Conservation (phyloP, 1,140 invertebrate genomes). For the Drosophila rufa region DNA sequence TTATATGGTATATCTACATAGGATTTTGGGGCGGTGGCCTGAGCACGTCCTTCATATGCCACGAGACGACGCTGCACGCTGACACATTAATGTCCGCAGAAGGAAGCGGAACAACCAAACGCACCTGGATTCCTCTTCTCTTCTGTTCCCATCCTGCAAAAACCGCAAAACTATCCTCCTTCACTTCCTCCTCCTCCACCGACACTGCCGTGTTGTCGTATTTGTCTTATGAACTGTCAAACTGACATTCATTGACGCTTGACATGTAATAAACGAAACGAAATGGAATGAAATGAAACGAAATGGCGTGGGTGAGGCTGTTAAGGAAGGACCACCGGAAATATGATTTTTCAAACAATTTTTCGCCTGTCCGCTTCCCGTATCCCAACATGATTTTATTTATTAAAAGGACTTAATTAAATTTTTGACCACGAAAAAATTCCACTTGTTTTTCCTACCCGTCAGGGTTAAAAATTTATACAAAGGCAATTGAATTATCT, state of each 20-base stretch:
- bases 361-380: slow-evolving; percentile 5
- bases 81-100: slow-evolving; percentile 74
- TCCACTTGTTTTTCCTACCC: neutral
- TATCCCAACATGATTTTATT: slow-evolving; percentile 39
- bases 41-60: slow-evolving; percentile 59
- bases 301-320: slow-evolving; percentile 2
- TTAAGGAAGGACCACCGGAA: slow-evolving; percentile 15
- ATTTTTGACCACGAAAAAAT: slow-evolving; percentile 19
- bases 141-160: neutral
- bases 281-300: slow-evolving; percentile 45
- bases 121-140: slow-evolving; percentile 21
- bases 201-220: slow-evolving; percentile 55
- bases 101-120: slow-evolving; percentile 32
- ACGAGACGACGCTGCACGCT: slow-evolving; percentile 45
- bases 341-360: slow-evolving; percentile 65
- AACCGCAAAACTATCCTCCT: slow-evolving; percentile 33
- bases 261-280: slow-evolving; percentile 75
- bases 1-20: neutral
- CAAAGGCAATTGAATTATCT: slow-evolving; percentile 18
- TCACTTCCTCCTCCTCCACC: neutral
- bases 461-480: neutral
- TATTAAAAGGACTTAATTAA: slow-evolving; percentile 41
- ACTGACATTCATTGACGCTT: slow-evolving; percentile 77
- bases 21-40: slow-evolving; percentile 1
- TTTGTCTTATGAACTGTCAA: slow-evolving; percentile 80